Conservation (phyloP, 1,140 invertebrate genomes). For the Trinorchestia longiramus region DNA sequence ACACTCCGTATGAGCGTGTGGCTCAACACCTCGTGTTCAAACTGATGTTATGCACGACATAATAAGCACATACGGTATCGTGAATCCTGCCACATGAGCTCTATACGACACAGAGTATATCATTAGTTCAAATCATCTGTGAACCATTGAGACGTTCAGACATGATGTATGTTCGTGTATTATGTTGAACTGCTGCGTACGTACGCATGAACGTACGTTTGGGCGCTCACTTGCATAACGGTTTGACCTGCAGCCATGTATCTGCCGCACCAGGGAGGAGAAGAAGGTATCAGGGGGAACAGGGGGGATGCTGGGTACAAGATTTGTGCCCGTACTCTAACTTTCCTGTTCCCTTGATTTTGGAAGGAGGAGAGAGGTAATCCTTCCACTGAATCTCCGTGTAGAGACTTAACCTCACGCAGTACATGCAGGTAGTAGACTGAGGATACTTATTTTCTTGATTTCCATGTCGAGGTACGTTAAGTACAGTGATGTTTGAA, state of each 20-base stretch:
- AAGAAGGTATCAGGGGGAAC: neutral
- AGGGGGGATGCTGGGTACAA: neutral
- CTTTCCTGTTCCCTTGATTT: neutral
- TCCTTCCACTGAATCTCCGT: neutral
- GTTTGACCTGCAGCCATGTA: slow-evolving; percentile 6
- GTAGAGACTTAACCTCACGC: neutral
- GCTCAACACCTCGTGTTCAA: neutral
- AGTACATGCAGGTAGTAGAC: too few species aligned
- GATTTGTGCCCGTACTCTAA: neutral
- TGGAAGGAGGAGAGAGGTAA: neutral
- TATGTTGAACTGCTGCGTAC: neutral
- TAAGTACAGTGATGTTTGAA: neutral
- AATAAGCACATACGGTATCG: neutral
- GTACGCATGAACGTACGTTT: neutral
- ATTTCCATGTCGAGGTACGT: neutral
- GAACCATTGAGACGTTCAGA: neutral
- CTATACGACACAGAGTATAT: neutral
- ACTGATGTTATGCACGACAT: neutral
- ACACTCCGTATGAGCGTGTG: neutral
- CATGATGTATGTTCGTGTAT: neutral
- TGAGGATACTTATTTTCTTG: neutral
- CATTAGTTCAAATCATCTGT: slow-evolving; percentile 1
- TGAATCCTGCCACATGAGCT: neutral
- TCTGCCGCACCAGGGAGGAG: neutral
- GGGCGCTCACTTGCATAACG: slow-evolving; percentile 4